Conservation (phyloP, 2,888 invertebrate species). For the Physocephala rufipes region DNA sequence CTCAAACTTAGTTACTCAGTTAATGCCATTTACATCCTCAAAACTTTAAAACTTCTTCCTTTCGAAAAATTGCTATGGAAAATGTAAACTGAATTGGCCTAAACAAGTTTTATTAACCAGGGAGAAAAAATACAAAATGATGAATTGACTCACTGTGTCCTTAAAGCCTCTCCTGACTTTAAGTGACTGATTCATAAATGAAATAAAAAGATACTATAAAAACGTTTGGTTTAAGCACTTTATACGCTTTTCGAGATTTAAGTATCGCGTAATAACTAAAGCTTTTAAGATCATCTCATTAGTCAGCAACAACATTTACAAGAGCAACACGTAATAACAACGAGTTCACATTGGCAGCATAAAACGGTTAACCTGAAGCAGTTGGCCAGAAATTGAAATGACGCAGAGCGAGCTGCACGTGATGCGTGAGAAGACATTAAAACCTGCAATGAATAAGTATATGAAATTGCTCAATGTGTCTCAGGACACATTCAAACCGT, state of each 20-base stretch:
- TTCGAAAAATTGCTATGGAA: too few species aligned
- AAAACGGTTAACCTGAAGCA: not conserved
- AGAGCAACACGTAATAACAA: not conserved
- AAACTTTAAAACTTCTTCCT: too few species aligned
- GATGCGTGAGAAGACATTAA: slow-evolving; percentile 16
- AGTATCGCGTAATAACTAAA: slow-evolving; percentile 6
- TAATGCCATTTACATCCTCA: too few species aligned
- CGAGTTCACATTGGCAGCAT: not conserved
- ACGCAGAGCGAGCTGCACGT: not conserved
- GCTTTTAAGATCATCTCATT: slow-evolving; percentile 8
- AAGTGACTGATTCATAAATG: not conserved
- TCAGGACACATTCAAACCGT: not conserved
- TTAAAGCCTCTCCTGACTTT: not conserved
- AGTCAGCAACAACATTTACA: slow-evolving; percentile 13
- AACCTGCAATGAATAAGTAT: not conserved
- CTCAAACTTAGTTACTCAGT: too few species aligned
- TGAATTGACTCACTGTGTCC: too few species aligned
- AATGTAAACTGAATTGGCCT: too few species aligned
- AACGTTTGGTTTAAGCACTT: not conserved
- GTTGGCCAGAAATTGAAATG: not conserved
- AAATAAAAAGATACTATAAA: not conserved
- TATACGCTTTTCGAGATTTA: not conserved
- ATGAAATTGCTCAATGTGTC: slow-evolving; percentile 2
- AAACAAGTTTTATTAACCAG: too few species aligned
- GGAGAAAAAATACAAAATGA: too few species aligned